Conservation (phyloP, 2,797 vertebrate species). For the Cossypha heuglini region DNA sequence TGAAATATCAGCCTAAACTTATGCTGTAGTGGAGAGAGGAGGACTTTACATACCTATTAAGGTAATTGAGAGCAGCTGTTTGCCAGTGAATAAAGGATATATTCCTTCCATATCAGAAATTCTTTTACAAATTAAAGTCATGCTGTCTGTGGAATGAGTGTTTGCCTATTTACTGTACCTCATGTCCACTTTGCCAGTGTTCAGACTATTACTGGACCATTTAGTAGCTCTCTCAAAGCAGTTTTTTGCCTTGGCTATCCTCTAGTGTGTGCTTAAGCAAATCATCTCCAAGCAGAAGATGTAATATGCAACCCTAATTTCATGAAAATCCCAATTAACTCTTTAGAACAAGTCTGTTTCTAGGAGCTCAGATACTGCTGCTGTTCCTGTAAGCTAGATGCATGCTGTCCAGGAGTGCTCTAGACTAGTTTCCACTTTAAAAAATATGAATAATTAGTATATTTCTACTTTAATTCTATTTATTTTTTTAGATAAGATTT, state of each 20-base stretch:
- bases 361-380: not conserved
- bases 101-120: not conserved
- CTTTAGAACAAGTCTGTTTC: not conserved
- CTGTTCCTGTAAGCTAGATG: not conserved
- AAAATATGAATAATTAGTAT: not conserved
- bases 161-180: not conserved
- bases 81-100: not conserved
- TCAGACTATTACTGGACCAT: not conserved
- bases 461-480: not conserved
- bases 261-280: constrained; percentile 3
- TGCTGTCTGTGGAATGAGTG: not conserved
- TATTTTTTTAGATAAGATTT: not conserved
- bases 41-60: not conserved
- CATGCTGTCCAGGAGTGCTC: not conserved
- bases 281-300: not conserved
- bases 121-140: not conserved
- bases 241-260: not conserved
- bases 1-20: not conserved
- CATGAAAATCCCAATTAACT: not conserved
- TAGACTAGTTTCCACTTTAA: not conserved
- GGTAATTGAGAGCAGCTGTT: not conserved
- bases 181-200: not conserved
- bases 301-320: not conserved
- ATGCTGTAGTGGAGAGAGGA: not conserved
- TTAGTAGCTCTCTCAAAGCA: not conserved